Evolutionary conservation across 2,797 vertebrate species (phyloP).

Genomic region (Lithobates pipiens): DNA sequence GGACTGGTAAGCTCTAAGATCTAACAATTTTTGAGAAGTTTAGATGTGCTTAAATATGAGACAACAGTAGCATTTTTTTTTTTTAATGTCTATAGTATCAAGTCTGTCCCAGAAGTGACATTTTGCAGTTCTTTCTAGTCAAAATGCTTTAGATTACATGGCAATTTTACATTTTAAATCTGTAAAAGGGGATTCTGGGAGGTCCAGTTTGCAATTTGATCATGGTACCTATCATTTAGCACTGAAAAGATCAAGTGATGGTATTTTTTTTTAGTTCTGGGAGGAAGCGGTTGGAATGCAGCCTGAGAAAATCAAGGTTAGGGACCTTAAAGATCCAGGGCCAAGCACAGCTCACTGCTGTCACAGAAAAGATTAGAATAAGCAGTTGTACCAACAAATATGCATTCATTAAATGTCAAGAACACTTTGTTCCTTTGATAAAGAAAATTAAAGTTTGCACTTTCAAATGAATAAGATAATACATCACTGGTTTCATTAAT

Average conservation of each 20-base stretch:
- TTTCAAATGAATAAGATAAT: background rate
- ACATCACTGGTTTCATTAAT: background rate
- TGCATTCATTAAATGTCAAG: background rate
- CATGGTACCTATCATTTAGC: background rate
- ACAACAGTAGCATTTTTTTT: no score
- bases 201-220: background rate
- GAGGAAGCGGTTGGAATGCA: background rate
- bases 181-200: no score
- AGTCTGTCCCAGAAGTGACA: no score
- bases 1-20: no score
- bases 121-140: no score
- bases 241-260: background rate
- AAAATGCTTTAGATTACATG: no score
- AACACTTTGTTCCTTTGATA: background rate
- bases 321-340: background rate
- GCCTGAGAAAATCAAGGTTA: background rate
- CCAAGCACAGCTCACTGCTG: background rate
- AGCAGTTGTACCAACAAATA: background rate
- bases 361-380: background rate
- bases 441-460: background rate
- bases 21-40: no score
- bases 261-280: background rate
- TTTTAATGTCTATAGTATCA: no score
- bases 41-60: no score
- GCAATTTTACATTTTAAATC: no score